Evolutionary conservation across 2,888 invertebrate species (phyloP).

Genomic region (Ophioninae sp.): DNA sequence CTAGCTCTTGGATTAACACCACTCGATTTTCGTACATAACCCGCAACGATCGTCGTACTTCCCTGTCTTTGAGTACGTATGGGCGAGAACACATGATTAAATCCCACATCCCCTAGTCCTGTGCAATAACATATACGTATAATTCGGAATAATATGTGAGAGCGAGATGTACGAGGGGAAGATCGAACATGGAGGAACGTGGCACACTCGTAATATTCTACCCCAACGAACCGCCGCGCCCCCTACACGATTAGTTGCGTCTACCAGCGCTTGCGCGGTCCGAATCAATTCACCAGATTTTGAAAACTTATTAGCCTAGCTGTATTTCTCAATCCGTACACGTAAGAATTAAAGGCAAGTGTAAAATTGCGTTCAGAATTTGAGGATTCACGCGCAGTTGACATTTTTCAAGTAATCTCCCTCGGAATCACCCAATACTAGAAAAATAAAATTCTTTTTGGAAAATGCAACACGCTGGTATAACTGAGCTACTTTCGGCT

Average conservation of each 20-base stretch:
- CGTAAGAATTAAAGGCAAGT: constrained; percentile 29
- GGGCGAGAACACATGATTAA: constrained; percentile 64
- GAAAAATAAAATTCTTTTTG: not conserved
- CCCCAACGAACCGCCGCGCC: constrained; percentile 62
- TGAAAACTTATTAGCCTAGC: constrained; percentile 46
- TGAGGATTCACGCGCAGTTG: not conserved
- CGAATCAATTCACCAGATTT: constrained; percentile 59
- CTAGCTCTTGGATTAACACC: constrained; percentile 50
- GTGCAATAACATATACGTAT: constrained; percentile 69
- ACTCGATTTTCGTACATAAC: constrained; percentile 49
- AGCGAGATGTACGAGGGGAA: constrained; percentile 6
- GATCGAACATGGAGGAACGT: constrained; percentile 31
- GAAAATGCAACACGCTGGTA: constrained; percentile 25
- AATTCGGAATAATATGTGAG: constrained; percentile 56
- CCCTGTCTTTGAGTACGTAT: constrained; percentile 1
- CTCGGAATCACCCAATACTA: not conserved
- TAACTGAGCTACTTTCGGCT: constrained; percentile 37
- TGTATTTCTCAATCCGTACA: not conserved
- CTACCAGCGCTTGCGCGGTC: constrained; percentile 33
- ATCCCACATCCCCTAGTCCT: constrained; percentile 56
- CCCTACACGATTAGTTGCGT: constrained; percentile 63
- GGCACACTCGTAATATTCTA: constrained; percentile 70
- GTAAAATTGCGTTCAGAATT: constrained; percentile 37
- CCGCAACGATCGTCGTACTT: constrained; percentile 25
- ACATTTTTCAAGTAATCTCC: no score